Evolutionary conservation across 2,888 invertebrate species (phyloP), one percentile per base, ranked within the genome.

Genomic region (Tridacna gigas): DNA sequence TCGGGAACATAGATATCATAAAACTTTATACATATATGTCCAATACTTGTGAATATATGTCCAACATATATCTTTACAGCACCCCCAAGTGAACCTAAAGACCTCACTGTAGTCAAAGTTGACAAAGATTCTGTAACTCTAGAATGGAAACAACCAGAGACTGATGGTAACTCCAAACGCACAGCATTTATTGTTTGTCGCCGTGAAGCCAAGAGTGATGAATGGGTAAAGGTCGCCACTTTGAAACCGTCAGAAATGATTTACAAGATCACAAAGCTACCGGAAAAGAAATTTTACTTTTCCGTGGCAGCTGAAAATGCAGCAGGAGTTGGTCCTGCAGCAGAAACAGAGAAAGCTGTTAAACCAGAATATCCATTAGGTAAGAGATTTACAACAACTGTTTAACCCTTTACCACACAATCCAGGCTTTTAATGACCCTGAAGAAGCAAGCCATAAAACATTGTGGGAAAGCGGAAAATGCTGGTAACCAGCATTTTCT

Each of bases 231-330:
- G 75, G 89, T 90, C 0, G 90, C 91, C 61, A 91, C 86, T 48
- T 88, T 92, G 60, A 89, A 91, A 69, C 86, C 89, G n/a, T 83
- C 84, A 37, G 92, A 93, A 26, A 86, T 89, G n/a, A 86, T 88
- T 12, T 91, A 89, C 86, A 92, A 90, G 66, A 91, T 92, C 77
- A 90, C 86, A 47, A 87, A 91, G 75, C 88, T 94, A 60, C 89
- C 90, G 45, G 92, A 93, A 69, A 93, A 92, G 77, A 92, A 89
- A 71, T 91, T 90, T 67, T 95, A 94, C 77, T 95, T 95, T 90
- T 90, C 94, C 37, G 92, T 95, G 15, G 90, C 92, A n/a, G 95
- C 95, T 37, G 93, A 94, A 84, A 95, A 95, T 90, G 91, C 89
- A 63, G 83, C 89, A 28, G 93, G 93, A 18, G 78, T 86, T 60